Conservation (phyloP, 1,140 invertebrate species). For the Steinernema feltiae region DNA sequence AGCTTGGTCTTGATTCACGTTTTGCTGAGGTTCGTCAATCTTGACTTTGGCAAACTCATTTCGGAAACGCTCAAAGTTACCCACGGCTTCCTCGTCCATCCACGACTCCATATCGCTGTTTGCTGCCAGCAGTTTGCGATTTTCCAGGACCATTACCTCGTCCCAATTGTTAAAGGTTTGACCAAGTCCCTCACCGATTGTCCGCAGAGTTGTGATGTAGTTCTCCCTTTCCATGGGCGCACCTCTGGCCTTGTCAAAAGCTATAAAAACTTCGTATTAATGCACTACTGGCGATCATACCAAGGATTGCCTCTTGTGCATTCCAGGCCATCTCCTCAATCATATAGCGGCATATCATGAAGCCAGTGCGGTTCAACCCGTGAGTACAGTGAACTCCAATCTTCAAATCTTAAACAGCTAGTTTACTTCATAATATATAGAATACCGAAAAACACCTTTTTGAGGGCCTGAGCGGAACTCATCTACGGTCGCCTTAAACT, state of each 20-base stretch:
- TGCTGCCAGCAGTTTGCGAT: too few species aligned
- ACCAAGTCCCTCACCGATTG: not conserved
- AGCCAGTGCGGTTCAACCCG: conserved; percentile 79
- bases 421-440: too few species aligned
- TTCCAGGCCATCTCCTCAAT: conserved; percentile 50
- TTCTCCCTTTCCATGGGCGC: not conserved
- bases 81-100: too few species aligned
- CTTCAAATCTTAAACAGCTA: too few species aligned
- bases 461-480: conserved; percentile 67
- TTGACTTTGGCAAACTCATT: too few species aligned
- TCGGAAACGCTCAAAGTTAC: too few species aligned
- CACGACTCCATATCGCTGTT: too few species aligned
- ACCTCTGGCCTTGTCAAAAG: not conserved
- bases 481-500: conserved; percentile 38
- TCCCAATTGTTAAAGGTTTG: not conserved
- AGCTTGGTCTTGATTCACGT: too few species aligned
- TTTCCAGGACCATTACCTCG: too few species aligned
- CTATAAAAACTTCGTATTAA: not conserved
- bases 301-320: not conserved
- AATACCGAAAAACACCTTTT: too few species aligned
- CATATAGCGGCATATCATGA: conserved; percentile 68
- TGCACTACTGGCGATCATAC: not conserved
- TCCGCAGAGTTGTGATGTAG: not conserved
- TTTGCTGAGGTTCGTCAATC: too few species aligned
- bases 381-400: conserved; percentile 84